A percentile compares a stretch with the other conserved stretches of the same genome.
Evolutionary conservation across 2,113 vertebrate species (phyloP).

Genomic region (human (Homo sapiens)): GRCh38 chr15:45205001-45205500

Average conservation of each 20-base stretch:
- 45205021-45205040: background rate
- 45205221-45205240: background rate
- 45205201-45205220: background rate
- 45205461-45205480: background rate
- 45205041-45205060: background rate
- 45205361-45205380: background rate
- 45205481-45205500: background rate
- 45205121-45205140: background rate
- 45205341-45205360: background rate
- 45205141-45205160: background rate
- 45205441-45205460: background rate
- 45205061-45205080: background rate
- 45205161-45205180: background rate
- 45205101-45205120: background rate
- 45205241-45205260: background rate
- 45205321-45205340: conserved; percentile 49
- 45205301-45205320: background rate
- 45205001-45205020: background rate
- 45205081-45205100: background rate
- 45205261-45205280: background rate
- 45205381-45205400: background rate
- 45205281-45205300: background rate
- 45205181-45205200: background rate
- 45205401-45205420: background rate
- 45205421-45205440: background rate